Evolutionary conservation across 1,140 invertebrate species (phyloP).

Genomic region (Helicoverpa armigera): DNA sequence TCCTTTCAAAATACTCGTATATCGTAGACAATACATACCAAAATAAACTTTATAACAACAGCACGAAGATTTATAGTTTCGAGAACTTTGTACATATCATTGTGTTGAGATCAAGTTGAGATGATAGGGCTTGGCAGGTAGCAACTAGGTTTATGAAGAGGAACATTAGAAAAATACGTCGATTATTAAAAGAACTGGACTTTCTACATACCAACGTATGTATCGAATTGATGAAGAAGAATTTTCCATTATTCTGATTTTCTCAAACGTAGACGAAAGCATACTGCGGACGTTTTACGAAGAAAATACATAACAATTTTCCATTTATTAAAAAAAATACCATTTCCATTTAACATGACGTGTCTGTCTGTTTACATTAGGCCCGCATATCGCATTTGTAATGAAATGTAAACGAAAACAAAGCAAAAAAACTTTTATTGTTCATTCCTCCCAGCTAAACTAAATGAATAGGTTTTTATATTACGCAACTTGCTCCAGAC

Average conservation of each 20-base stretch:
- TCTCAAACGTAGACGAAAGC: too few relatives aligned
- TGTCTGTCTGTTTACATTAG: not conserved
- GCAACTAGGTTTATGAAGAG: not conserved
- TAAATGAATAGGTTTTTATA: not conserved
- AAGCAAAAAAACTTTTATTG: not conserved
- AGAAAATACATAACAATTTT: too few relatives aligned
- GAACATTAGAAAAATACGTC: constrained; percentile 3
- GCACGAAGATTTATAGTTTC: not conserved
- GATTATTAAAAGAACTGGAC: too few relatives aligned
- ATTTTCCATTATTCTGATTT: too few relatives aligned
- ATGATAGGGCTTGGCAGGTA: not conserved
- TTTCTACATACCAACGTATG: too few relatives aligned
- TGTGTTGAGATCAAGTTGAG: not conserved
- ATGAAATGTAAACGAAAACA: not conserved
- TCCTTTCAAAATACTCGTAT: not conserved
- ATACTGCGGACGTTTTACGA: too few relatives aligned
- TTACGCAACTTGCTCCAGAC: not conserved
- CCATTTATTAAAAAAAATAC: too few relatives aligned
- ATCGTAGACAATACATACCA: not conserved
- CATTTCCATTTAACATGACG: too few relatives aligned
- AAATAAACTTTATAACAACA: not conserved
- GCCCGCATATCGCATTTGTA: not conserved
- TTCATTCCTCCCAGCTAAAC: not conserved
- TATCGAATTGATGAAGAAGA: too few relatives aligned
- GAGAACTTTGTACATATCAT: not conserved